Percentiles rank a stretch among this genome's conserved stretches.
Evolutionary conservation across 1,140 invertebrate genomes (phyloP).

Genomic region (Diorhabda carinulata): DNA sequence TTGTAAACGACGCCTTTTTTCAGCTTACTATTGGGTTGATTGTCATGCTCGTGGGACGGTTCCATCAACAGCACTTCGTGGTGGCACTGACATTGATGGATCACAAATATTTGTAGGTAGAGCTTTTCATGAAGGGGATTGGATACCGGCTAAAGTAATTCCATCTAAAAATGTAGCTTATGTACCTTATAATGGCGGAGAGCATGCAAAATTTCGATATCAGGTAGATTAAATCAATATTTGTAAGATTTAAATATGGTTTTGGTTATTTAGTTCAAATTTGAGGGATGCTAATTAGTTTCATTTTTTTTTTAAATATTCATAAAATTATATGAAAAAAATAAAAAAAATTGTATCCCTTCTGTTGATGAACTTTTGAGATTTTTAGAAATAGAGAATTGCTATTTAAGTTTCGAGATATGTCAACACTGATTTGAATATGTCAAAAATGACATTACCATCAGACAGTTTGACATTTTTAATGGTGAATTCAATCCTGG

Average conservation of each 20-base stretch:
- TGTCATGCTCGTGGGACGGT: conserved; percentile 31
- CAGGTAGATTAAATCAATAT: conserved; percentile 46
- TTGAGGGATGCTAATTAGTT: too few relatives aligned
- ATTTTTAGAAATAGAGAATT: too few relatives aligned
- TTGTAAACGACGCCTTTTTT: conserved; percentile 11
- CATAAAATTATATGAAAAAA: too few relatives aligned
- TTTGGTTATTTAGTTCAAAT: too few relatives aligned
- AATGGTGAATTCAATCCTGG: too few relatives aligned
- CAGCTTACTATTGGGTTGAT: conserved; percentile 44
- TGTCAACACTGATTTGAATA: too few relatives aligned
- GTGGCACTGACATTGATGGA: conserved; percentile 69
- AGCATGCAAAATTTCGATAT: conserved; percentile 59
- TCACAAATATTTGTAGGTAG: conserved; percentile 69
- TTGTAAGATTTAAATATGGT: not conserved
- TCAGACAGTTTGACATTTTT: too few relatives aligned
- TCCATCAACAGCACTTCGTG: conserved; percentile 55
- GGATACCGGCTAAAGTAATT: conserved; percentile 73
- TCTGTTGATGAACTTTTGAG: too few relatives aligned
- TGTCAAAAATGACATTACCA: too few relatives aligned
- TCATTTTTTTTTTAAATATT: too few relatives aligned
- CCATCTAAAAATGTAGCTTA: conserved; percentile 62
- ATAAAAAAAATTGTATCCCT: too few relatives aligned
- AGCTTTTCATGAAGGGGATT: conserved; percentile 65
- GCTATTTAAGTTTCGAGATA: too few relatives aligned
- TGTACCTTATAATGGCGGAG: conserved; percentile 60